Percentiles rank a stretch among this genome's conserved stretches.
phyloP scores from a whole-genome alignment of 2,888 invertebrate species.

The Octodonta nipae region DNA sequence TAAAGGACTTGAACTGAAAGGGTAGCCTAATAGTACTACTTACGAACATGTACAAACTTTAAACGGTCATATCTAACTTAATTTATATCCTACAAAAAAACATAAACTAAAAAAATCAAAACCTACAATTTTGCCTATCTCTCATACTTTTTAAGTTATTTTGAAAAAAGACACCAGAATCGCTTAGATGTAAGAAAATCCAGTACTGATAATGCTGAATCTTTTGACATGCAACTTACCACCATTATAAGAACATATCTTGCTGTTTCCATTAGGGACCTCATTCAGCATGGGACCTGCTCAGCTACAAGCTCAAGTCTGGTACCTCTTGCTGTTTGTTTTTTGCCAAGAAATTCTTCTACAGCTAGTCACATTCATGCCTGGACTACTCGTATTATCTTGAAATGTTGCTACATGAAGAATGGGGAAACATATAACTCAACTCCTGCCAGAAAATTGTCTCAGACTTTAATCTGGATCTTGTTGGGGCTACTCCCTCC shows the following conservation, averaged over 20 bases:
- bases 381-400: constrained; percentile 89
- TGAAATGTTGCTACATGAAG: constrained; percentile 88
- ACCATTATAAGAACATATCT: constrained; percentile 83
- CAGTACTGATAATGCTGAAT: constrained; percentile 36
- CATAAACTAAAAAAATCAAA: too few species aligned
- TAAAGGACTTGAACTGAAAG: too few species aligned
- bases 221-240: constrained; percentile 67
- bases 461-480: constrained; percentile 89
- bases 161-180: too few species aligned
- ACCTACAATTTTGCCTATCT: too few species aligned
- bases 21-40: too few species aligned
- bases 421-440: constrained; percentile 90
- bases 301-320: constrained; percentile 52
- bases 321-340: constrained; percentile 78
- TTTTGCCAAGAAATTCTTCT: constrained; percentile 49
- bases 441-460: constrained; percentile 87
- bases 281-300: constrained; percentile 77
- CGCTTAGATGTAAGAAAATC: too few species aligned
- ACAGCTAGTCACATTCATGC: constrained; percentile 61
- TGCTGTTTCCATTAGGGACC: constrained; percentile 75
- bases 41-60: too few species aligned
- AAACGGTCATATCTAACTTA: too few species aligned
- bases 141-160: too few species aligned
- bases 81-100: too few species aligned
- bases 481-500: constrained; percentile 73